Percentiles rank a stretch among this genome's conserved stretches.
These are phyloP conservation scores for Trochalopteron elliotii DNA, from an alignment of 2,113 vertebrate species.

Conservation along the genomic window DNA sequence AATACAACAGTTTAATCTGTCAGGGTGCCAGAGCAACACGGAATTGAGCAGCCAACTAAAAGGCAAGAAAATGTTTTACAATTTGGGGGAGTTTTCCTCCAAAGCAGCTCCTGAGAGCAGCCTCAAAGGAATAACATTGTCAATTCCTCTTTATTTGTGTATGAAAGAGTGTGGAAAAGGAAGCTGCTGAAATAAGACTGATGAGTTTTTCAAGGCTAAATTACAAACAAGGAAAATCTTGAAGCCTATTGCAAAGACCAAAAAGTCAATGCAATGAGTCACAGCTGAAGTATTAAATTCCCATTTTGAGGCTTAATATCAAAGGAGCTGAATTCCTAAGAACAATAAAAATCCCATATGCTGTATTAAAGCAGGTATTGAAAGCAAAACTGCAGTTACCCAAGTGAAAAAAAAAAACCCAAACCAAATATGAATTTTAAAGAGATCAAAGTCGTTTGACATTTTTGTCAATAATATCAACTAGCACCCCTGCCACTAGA, in stretches of 20 bases:
- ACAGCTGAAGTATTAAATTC: background rate
- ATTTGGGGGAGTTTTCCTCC: background rate
- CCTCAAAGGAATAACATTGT: background rate
- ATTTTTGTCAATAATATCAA: background rate
- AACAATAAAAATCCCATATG: background rate
- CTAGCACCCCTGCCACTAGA: background rate
- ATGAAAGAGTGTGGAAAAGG: background rate
- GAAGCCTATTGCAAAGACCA: background rate
- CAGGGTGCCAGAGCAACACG: background rate
- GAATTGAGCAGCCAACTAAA: background rate
- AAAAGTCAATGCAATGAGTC: background rate
- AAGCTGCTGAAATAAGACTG: background rate
- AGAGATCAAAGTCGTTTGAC: background rate
- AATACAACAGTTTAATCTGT: background rate
- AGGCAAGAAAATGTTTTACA: background rate
- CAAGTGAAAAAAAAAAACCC: background rate
- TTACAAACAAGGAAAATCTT: background rate
- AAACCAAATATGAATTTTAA: background rate
- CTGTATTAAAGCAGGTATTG: background rate
- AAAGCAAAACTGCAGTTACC: background rate
- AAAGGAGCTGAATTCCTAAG: background rate
- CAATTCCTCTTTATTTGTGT: background rate
- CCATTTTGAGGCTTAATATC: background rate
- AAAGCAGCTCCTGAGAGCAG: background rate
- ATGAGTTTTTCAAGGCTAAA: background rate